Conservation (phyloP, 2,888 invertebrate genomes). For the Cacoxenus indagator region DNA sequence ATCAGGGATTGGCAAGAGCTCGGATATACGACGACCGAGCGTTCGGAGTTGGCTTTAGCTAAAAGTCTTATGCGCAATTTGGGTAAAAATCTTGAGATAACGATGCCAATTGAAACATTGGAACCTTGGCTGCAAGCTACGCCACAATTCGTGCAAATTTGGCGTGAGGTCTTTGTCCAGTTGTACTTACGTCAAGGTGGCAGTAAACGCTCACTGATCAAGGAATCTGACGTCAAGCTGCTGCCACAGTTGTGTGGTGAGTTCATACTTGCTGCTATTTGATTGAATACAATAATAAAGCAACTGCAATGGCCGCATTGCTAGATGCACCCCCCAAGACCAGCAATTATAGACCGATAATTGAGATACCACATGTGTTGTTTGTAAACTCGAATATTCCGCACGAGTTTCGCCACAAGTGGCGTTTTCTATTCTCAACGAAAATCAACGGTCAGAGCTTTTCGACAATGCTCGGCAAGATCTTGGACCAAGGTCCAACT, state of each 20-base stretch:
- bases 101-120: constrained; percentile 54
- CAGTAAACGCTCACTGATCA: constrained; percentile 45
- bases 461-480: constrained; percentile 82
- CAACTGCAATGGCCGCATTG: neutral
- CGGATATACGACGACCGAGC: constrained; percentile 74
- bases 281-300: neutral
- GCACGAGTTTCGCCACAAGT: constrained; percentile 80
- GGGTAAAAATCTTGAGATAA: constrained; percentile 58
- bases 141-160: constrained; percentile 72
- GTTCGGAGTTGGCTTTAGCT: constrained; percentile 74
- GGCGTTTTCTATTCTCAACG: constrained; percentile 90
- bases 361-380: constrained; percentile 82
- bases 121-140: constrained; percentile 72
- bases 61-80: constrained; percentile 73
- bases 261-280: neutral
- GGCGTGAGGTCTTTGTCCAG: constrained; percentile 73
- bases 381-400: constrained; percentile 87
- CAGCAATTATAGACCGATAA: constrained; percentile 81
- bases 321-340: constrained; percentile 72
- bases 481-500: constrained; percentile 85
- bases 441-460: constrained; percentile 92
- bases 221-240: constrained; percentile 48
- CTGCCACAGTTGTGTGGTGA: constrained; percentile 50
- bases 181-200: constrained; percentile 69
- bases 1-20: constrained; percentile 75